Percentiles rank a stretch among this genome's conserved stretches.
phyloP scores from a whole-genome alignment of 2,888 invertebrate genomes.

The Zootermopsis nevadensis region DNA sequence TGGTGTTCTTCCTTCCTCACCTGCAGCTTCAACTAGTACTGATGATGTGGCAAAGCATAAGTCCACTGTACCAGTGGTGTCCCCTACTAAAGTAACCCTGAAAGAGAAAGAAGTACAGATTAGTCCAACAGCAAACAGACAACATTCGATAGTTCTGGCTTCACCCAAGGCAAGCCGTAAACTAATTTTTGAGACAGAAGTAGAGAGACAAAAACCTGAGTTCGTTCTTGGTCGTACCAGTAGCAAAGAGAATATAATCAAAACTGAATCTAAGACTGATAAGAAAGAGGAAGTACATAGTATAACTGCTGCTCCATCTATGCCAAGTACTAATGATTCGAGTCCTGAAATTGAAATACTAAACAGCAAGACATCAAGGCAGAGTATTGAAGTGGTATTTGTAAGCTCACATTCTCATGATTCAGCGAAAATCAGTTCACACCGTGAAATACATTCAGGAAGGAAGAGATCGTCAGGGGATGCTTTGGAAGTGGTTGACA shows the following conservation, averaged over 20 bases:
- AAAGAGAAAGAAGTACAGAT: slow-evolving; percentile 1
- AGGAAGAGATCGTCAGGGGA: background rate
- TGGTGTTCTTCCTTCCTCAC: background rate
- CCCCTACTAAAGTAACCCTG: background rate
- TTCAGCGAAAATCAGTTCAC: background rate
- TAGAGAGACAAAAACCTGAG: background rate
- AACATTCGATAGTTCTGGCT: background rate
- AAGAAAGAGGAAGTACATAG: background rate
- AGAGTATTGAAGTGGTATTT: background rate
- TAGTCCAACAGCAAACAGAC: background rate
- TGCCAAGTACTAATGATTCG: background rate
- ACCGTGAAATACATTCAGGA: background rate
- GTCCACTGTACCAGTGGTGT: background rate
- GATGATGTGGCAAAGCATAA: background rate
- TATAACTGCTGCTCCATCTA: background rate
- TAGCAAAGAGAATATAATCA: background rate
- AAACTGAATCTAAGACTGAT: background rate
- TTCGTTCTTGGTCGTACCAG: background rate
- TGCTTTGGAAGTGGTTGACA: background rate
- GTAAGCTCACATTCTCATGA: background rate
- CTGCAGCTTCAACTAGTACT: background rate
- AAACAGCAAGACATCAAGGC: background rate
- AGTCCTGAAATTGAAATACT: background rate
- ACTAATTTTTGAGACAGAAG: background rate
- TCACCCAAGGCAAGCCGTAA: background rate